These are phyloP conservation scores for Falco columbarius DNA, from an alignment of 2,797 vertebrate genomes.

Conservation along the genomic window DNA sequence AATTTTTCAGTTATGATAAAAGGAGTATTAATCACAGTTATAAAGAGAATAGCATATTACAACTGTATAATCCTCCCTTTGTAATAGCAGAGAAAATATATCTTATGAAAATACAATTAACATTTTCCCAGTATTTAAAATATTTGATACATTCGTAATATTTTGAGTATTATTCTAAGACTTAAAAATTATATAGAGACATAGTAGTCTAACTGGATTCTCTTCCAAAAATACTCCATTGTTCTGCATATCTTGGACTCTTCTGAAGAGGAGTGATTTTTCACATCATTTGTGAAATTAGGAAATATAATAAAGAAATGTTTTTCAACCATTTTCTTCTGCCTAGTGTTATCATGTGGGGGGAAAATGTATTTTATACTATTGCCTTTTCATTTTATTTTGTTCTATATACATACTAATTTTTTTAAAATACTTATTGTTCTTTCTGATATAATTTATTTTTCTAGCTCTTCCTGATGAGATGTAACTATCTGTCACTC, in stretches of 20 bases:
- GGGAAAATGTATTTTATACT: not conserved
- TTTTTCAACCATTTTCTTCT: not conserved
- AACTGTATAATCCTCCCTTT: not conserved
- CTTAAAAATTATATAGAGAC: not conserved
- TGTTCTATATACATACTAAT: not conserved
- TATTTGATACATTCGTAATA: not conserved
- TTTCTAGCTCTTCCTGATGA: not conserved
- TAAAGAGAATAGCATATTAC: not conserved
- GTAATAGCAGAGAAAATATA: not conserved
- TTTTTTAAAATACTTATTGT: not conserved
- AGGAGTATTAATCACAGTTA: not conserved
- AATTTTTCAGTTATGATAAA: constrained; percentile 12
- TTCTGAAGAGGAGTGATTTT: not conserved
- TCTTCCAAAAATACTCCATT: not conserved
- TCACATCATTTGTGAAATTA: not conserved
- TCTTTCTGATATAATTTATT: not conserved
- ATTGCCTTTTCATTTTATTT: not conserved
- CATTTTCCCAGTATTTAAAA: not conserved
- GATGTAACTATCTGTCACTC: not conserved
- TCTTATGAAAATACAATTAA: not conserved
- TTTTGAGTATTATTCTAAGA: not conserved
- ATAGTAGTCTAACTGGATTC: not conserved
- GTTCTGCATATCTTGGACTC: not conserved
- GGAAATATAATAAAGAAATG: not conserved
- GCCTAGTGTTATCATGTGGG: rapidly evolving